These are phyloP conservation scores for Carassius gibelio DNA, from an alignment of 2,113 vertebrate genomes.

Conservation along the genomic window DNA sequence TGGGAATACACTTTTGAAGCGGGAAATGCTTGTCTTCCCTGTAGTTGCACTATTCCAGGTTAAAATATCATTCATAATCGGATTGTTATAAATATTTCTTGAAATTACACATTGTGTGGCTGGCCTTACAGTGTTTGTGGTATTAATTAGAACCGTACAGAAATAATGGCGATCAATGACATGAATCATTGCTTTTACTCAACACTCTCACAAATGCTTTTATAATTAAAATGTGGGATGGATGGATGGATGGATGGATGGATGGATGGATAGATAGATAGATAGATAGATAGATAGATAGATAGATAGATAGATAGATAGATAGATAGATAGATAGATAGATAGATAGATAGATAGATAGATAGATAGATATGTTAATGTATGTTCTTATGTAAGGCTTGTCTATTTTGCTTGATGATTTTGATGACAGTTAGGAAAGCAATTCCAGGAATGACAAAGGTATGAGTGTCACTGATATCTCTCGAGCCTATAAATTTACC, in stretches of 20 bases:
- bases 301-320: neutral
- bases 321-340: neutral
- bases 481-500: slow-evolving; percentile 96
- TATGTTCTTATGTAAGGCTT: neutral
- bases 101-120: neutral
- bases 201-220: neutral
- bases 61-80: slow-evolving; percentile 35
- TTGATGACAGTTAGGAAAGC: slow-evolving; percentile 62
- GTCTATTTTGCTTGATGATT: slow-evolving; percentile 15
- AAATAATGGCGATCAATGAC: neutral
- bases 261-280: neutral
- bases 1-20: slow-evolving; percentile 63
- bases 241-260: neutral
- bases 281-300: neutral
- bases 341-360: neutral
- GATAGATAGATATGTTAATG: no score
- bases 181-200: neutral
- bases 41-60: slow-evolving; percentile 51
- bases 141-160: neutral
- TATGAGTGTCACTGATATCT: slow-evolving; percentile 92
- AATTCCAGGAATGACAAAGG: slow-evolving; percentile 89
- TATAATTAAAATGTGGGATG: neutral
- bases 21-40: slow-evolving; percentile 49
- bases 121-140: slow-evolving; percentile 18
- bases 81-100: slow-evolving; percentile 44